Evolutionary conservation across 2,113 vertebrate genomes (phyloP), one percentile per base, ranked within the genome.

Genomic region (Nyctereutes procyonoides): DNA sequence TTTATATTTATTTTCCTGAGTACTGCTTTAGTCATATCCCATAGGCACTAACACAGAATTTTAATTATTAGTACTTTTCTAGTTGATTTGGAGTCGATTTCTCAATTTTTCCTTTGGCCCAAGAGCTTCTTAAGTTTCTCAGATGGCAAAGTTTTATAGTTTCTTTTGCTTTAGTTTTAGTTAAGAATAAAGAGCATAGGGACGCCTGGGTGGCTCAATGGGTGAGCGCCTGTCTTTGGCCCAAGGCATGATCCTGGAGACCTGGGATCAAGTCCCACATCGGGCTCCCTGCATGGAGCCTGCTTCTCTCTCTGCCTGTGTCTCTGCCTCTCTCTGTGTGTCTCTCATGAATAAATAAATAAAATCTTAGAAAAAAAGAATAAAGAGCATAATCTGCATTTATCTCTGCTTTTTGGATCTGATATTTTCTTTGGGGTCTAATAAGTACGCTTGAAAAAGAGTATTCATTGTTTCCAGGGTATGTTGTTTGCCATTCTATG

Each of bases 41-140:
- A 24, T 9, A 80, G 17, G 14, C 60, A 79, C n/a, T n/a, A 92
- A 88, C 55, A 80, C 1, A 81, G 48, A 87, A 74, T 67, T 90
- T 35, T 93, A n/a, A 93, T 53, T 60, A 82, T 69, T 58, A 55
- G 67, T 91, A 84, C 19, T 88, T 88, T 95, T 83, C 53, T 63
- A 63, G 19, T 5, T 92, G 32, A 96, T 69, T 20, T 93, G 38
- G 20, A 55, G 62, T 82, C 62, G n/a, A 60, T 16, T 83, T 95
- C 76, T 90, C 62, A 82, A 76, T 76, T 93, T 90, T 48, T 87
- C 81, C 56, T 93, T 87, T 95, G 76, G 87, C 9, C 4, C 11
- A 51, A 86, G 88, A 80, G 15, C 67, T 74, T 58, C 15, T 38
- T 96, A 55, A 53, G 55, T 94, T 65, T 91, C 89, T 62, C 28